Conservation (phyloP, 2,888 invertebrate genomes). For the Orgyia antiqua region DNA sequence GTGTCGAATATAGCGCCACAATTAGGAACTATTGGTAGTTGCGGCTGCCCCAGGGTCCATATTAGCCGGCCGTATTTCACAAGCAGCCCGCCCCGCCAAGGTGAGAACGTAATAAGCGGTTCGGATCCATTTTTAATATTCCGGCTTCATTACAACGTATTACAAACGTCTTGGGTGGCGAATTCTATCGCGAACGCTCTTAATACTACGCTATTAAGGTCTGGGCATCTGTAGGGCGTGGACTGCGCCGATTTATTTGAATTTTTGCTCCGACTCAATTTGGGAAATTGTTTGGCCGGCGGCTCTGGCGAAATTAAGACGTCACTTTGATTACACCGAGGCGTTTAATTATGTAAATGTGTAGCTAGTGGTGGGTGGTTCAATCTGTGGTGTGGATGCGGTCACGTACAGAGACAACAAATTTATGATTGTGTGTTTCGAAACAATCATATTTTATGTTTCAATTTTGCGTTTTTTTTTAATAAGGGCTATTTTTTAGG, state of each 20-base stretch:
- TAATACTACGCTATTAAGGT: slow-evolving; percentile 70
- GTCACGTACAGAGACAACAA: slow-evolving; percentile 61
- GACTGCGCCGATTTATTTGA: slow-evolving; percentile 68
- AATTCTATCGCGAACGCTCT: slow-evolving; percentile 76
- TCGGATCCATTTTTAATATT: slow-evolving; percentile 75
- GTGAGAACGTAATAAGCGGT: slow-evolving; percentile 78
- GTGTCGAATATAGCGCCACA: slow-evolving; percentile 51
- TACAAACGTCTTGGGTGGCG: slow-evolving; percentile 77
- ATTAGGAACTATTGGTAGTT: slow-evolving; percentile 48
- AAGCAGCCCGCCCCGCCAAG: slow-evolving; percentile 66
- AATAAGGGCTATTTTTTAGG: slow-evolving; percentile 14
- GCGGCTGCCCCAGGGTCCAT: slow-evolving; percentile 45
- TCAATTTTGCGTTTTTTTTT: slow-evolving; percentile 16
- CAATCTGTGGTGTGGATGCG: slow-evolving; percentile 55
- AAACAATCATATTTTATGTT: slow-evolving; percentile 25
- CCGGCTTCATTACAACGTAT: slow-evolving; percentile 76
- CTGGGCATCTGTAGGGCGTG: slow-evolving; percentile 43
- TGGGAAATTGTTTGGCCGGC: slow-evolving; percentile 74
- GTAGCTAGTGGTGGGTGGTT: slow-evolving; percentile 63
- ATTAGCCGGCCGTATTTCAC: slow-evolving; percentile 74
- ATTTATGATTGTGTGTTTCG: slow-evolving; percentile 47
- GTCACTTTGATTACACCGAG: slow-evolving; percentile 72
- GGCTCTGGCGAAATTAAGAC: slow-evolving; percentile 76
- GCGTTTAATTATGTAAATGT: slow-evolving; percentile 78
- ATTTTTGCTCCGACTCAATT: slow-evolving; percentile 77